Evolutionary conservation across 2,888 invertebrate species (phyloP), one percentile per base, ranked within the genome.

Genomic region (Macropis europaea): DNA sequence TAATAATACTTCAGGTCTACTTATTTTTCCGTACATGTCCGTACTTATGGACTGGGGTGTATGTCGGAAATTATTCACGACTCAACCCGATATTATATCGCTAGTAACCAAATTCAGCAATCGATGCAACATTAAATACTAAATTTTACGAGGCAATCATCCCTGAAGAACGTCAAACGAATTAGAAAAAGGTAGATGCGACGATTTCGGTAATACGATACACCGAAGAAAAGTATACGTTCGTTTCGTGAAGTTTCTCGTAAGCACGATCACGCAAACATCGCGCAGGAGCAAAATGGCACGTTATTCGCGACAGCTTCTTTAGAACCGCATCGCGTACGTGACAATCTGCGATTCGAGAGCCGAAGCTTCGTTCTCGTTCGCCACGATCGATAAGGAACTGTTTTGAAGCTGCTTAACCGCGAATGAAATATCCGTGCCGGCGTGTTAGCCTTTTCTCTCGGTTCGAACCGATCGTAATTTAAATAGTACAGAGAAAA

Each of bases 391-490:
- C 38, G 38, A 43, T 32, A 42, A 50, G 59, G 32, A 34, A 50
- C 6, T 50, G 9, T 50, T 28, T 28, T 9, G n/a, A 32, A 30
- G 38, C 15, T 19, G 48, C 53, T 57, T 9, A 32, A 32, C 45
- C 4, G 34, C 6, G 24, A 32, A 52, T 17, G 38, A 54, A 45
- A 53, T 32, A 13, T 43, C 7, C n/a, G n/a, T n/a, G n/a, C n/a
- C 59, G n/a, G 48, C 19, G 19, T n/a, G 36, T 3, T n/a, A 9
- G 11, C 15, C 48, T 11, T 2, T 59, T 28, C 26, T 30, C 4
- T 34, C 24, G n/a, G 6, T 19, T 15, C 4, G 26, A 42, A 47
- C 40, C 56, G 61, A 75, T 57, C 47, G 61, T 53, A 75, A 62
- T 48, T 24, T 19, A 50, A 28, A 19, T 19, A 2, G 6, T 32